Evolutionary conservation across 2,113 vertebrate species (phyloP).

Genomic region (Nanorana parkeri): DNA sequence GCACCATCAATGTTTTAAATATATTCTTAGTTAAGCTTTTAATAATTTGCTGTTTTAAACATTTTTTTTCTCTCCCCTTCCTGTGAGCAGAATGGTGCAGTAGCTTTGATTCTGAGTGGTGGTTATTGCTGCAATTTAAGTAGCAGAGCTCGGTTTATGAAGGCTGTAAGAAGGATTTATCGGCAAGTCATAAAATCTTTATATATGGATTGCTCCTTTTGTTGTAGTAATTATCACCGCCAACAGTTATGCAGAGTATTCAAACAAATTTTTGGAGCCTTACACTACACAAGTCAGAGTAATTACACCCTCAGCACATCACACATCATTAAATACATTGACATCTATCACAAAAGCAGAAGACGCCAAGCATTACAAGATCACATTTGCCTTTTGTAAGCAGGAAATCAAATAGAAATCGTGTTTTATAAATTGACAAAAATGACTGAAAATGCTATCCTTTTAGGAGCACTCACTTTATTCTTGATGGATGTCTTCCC

Average conservation of each 20-base stretch:
- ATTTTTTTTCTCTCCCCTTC: not conserved
- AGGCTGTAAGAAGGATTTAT: constrained; percentile 29
- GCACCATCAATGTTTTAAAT: no score
- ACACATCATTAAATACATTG: constrained; percentile 44
- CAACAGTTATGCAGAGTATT: constrained; percentile 51
- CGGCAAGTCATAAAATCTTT: constrained; percentile 40
- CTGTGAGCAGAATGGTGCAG: not conserved
- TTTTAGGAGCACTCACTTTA: constrained; percentile 4
- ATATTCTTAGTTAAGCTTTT: no score
- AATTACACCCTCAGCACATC: constrained; percentile 47
- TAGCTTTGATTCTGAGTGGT: not conserved
- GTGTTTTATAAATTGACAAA: constrained; percentile 28
- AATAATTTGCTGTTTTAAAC: not conserved
- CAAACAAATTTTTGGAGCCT: constrained; percentile 49
- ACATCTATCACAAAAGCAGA: constrained; percentile 48
- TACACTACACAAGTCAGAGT: constrained; percentile 48
- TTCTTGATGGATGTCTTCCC: constrained; percentile 29
- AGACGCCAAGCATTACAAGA: constrained; percentile 15
- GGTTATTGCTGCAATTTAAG: constrained; percentile 13
- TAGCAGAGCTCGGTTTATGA: not conserved
- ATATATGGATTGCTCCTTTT: constrained; percentile 38
- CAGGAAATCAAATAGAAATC: constrained; percentile 37
- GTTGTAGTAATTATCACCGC: constrained; percentile 46
- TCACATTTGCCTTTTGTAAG: constrained; percentile 41
- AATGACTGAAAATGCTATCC: not conserved